These are phyloP conservation scores for Melangyna quadrimaculata DNA, from an alignment of 2,888 invertebrate species.

Conservation along the genomic window DNA sequence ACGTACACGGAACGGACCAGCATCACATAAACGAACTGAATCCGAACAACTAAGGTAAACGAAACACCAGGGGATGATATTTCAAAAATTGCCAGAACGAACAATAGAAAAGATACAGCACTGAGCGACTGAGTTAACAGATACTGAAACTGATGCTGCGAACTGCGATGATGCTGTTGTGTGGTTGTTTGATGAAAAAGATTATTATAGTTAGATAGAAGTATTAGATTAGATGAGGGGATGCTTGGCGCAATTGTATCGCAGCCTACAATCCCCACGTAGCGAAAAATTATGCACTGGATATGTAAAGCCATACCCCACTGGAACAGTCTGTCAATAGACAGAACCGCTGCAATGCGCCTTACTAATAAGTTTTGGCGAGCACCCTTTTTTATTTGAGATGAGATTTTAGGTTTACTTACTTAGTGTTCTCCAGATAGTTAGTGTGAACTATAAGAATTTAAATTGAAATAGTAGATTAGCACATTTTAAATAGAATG, in stretches of 20 bases:
- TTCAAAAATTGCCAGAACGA: background rate
- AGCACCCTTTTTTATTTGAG: constrained; percentile 56
- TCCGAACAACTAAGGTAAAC: background rate
- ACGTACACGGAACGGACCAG: background rate
- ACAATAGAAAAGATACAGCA: background rate
- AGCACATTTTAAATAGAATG: constrained; percentile 31
- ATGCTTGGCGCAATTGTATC: constrained; percentile 55
- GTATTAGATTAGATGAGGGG: constrained; percentile 35
- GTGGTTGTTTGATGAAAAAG: background rate
- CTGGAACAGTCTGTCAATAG: constrained; percentile 73
- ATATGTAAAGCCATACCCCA: constrained; percentile 81
- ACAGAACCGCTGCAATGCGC: constrained; percentile 64
- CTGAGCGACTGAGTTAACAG: background rate
- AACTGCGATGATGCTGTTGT: background rate
- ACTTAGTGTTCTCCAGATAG: background rate
- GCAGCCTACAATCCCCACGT: constrained; percentile 70
- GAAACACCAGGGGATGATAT: background rate
- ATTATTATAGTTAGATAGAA: background rate
- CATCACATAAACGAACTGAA: background rate
- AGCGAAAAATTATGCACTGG: constrained; percentile 80
- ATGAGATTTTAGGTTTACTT: background rate
- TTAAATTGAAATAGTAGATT: background rate
- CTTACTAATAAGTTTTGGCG: constrained; percentile 37
- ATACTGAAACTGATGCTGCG: background rate
- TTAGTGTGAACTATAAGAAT: constrained; percentile 48